Evolutionary conservation across 2,888 invertebrate genomes (phyloP), one percentile per base, ranked within the genome.

Genomic region (Globia sparganii): DNA sequence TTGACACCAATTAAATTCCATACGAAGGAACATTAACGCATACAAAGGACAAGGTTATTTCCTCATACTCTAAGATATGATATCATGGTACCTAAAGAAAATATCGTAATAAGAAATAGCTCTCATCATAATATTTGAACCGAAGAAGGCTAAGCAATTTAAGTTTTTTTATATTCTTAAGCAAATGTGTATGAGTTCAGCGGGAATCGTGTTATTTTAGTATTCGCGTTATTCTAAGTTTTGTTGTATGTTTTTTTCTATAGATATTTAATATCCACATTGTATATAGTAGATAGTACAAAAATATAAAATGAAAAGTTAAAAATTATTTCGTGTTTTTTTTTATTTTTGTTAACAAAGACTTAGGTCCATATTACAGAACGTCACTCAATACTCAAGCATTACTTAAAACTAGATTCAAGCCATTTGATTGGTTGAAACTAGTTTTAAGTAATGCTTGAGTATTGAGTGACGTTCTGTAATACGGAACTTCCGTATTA

Each of bases 241-340:
- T 86, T 95, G 94, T 95, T 95, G 94, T 94, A 94, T 87, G 91
- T 90, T 93, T 92, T 94, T 94, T 95, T 94, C 92, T 93, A 93
- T 93, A 95, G 93, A 95, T 95, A 94, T 95, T 93, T 95, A 95
- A 94, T 91, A 93, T 94, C 94, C 95, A 95, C 94, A 87, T 88
- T 96, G 96, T 96, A 96, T 93, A 96, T 96, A 96, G 93, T 96
- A 96, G 96, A 96, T 96, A 96, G 96, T 96, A 96, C 95, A 96
- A 96, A 95, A 96, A 94, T 95, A 95, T 95, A 94, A 95, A 96
- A 96, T 92, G 92, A 94, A 94, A 94, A 91, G 91, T 93, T 93
- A 89, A 90, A 94, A 92, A 91, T 86, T 88, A 88, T 79, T 66
- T 77, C 78, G 68, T 73, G 77, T 65, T 87, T 90, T 89, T 53